A percentile compares a stretch with the other conserved stretches of the same genome.
Conservation (phyloP, 1,140 invertebrate species). For the Platorchestia sp. region DNA sequence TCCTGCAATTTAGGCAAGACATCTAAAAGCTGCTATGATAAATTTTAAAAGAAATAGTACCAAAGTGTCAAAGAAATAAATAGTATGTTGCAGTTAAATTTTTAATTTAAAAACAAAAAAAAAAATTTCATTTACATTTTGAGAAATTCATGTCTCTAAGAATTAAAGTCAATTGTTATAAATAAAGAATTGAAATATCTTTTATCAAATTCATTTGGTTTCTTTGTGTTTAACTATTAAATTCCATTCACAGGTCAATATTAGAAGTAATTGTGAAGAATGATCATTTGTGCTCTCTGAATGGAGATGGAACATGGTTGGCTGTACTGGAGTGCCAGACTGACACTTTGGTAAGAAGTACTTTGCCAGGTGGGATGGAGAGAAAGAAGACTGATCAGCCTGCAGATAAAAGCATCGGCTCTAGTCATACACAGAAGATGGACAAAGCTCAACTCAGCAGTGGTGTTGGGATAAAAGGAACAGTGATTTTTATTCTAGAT, state of each 20-base stretch:
- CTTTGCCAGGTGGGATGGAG: not conserved
- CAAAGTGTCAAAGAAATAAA: too few relatives aligned
- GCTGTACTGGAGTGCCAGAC: not conserved
- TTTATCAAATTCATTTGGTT: too few relatives aligned
- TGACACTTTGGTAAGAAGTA: not conserved
- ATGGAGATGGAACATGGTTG: not conserved
- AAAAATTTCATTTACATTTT: too few relatives aligned
- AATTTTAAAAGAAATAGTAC: too few relatives aligned
- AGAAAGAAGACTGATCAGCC: not conserved
- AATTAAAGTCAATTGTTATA: too few relatives aligned
- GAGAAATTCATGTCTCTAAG: too few relatives aligned
- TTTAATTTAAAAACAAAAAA: too few relatives aligned
- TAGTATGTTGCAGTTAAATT: too few relatives aligned
- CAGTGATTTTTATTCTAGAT: not conserved
- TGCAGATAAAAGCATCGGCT: not conserved
- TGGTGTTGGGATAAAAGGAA: not conserved
- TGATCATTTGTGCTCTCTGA: not conserved
- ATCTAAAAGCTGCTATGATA: too few relatives aligned
- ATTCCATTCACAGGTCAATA: not conserved
- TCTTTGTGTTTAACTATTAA: too few relatives aligned
- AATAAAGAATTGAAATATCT: too few relatives aligned
- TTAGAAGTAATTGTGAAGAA: not conserved
- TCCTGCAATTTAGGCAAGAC: too few relatives aligned
- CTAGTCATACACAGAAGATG: not conserved
- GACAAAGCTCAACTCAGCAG: not conserved